phyloP scores from a whole-genome alignment of 2,113 vertebrate genomes.

The Poeciliopsis retropinna region DNA sequence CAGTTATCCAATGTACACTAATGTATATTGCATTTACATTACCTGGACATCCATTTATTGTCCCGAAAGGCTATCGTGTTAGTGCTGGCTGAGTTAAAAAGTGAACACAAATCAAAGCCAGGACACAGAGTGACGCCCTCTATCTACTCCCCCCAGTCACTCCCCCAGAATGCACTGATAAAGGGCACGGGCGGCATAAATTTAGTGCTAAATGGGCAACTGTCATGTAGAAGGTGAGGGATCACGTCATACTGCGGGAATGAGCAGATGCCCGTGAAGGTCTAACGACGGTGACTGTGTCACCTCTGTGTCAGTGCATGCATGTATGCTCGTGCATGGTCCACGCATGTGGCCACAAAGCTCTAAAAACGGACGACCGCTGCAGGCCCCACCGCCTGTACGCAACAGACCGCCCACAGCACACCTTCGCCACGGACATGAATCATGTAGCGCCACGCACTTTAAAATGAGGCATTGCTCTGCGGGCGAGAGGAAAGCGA shows the following conservation, averaged over 20 bases:
- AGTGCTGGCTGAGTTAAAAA: conserved; percentile 68
- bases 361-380: conserved; percentile 37
- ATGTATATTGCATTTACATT: conserved; percentile 27
- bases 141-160: conserved; percentile 74
- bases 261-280: conserved; percentile 77
- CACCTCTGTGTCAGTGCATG: conserved; percentile 45
- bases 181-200: conserved; percentile 80
- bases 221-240: conserved; percentile 77
- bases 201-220: conserved; percentile 73
- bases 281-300: conserved; percentile 78
- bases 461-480: conserved; percentile 10
- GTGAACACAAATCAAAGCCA: conserved; percentile 73
- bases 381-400: conserved; percentile 41
- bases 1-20: background rate
- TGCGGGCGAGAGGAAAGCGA: conserved; percentile 14
- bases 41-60: conserved; percentile 45
- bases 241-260: conserved; percentile 70
- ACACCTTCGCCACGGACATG: background rate
- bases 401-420: conserved; percentile 27
- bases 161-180: conserved; percentile 76
- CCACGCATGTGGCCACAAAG: conserved; percentile 9
- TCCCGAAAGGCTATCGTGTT: conserved; percentile 59
- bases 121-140: conserved; percentile 84
- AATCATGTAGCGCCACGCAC: conserved; percentile 10
- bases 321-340: conserved; percentile 44